Conservation (phyloP, 2,888 invertebrate species). For the Tuta absoluta region DNA sequence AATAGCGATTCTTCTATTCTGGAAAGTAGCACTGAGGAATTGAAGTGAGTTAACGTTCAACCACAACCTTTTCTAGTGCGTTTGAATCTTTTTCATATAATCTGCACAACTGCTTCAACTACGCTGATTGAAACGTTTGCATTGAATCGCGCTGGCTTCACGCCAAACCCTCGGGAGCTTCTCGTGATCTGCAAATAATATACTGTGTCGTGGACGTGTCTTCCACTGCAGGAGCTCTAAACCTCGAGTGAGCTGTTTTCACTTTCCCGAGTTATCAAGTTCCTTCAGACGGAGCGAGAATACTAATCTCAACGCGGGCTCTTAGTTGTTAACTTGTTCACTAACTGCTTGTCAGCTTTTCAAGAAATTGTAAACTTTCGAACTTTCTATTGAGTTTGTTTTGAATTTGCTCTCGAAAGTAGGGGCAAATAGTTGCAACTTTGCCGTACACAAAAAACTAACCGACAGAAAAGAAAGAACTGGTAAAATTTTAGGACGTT, state of each 20-base stretch:
- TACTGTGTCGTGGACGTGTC: neutral
- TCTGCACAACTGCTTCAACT: neutral
- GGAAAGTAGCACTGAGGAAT: neutral
- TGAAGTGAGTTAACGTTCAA: neutral
- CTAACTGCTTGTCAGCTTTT: constrained; percentile 14
- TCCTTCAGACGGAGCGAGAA: constrained; percentile 1
- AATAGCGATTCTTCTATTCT: neutral
- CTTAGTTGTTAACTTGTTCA: constrained; percentile 1
- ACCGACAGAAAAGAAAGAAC: neutral
- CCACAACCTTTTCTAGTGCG: neutral
- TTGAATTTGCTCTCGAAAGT: neutral
- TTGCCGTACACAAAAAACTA: neutral
- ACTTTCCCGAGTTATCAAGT: constrained; percentile 14
- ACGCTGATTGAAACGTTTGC: constrained; percentile 9
- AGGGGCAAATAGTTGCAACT: constrained; percentile 3
- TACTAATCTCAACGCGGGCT: constrained; percentile 9
- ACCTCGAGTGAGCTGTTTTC: constrained; percentile 8
- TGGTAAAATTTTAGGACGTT: no score
- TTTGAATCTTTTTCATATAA: neutral
- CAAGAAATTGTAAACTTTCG: neutral
- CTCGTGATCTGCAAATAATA: constrained; percentile 14
- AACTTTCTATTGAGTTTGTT: neutral
- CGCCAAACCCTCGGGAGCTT: neutral
- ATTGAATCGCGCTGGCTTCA: constrained; percentile 10
- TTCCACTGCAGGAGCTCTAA: neutral